These are phyloP conservation scores for Melanogrammus aeglefinus DNA, from an alignment of 2,797 vertebrate species.

Conservation along the genomic window DNA sequence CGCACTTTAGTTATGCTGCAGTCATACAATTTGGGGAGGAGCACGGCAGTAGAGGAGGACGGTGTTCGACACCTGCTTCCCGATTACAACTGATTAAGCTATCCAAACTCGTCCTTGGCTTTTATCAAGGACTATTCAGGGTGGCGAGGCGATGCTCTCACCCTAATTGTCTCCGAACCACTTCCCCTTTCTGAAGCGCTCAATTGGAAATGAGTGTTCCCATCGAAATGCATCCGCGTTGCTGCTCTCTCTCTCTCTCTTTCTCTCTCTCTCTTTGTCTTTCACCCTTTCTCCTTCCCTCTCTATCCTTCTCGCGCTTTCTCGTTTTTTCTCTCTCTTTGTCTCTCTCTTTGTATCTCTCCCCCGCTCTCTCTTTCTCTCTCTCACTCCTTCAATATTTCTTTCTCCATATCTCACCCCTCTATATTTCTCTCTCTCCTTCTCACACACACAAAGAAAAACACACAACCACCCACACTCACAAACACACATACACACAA, in stretches of 20 bases:
- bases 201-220: constrained; percentile 62
- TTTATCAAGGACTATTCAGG: constrained; percentile 67
- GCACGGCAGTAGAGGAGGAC: constrained; percentile 37
- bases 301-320: not conserved
- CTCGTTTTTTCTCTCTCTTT: not conserved
- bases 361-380: too few species aligned
- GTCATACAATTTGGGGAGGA: constrained; percentile 54
- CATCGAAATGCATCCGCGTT: constrained; percentile 47
- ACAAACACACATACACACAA: too few species aligned
- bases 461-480: too few species aligned
- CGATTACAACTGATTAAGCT: constrained; percentile 67
- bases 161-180: constrained; percentile 61
- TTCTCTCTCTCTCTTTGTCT: not conserved
- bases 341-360: not conserved
- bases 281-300: not conserved
- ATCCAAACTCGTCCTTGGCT: constrained; percentile 45
- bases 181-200: constrained; percentile 48
- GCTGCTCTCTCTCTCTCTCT: constrained; percentile 22
- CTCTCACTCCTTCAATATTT: too few species aligned
- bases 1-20: constrained; percentile 51
- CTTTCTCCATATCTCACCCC: too few species aligned
- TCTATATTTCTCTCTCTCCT: too few species aligned
- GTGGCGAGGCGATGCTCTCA: constrained; percentile 37
- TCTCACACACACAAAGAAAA: too few species aligned
- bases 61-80: constrained; percentile 65